These are phyloP conservation scores for Chironomus riparius DNA, from an alignment of 2,888 invertebrate species.

Conservation along the genomic window DNA sequence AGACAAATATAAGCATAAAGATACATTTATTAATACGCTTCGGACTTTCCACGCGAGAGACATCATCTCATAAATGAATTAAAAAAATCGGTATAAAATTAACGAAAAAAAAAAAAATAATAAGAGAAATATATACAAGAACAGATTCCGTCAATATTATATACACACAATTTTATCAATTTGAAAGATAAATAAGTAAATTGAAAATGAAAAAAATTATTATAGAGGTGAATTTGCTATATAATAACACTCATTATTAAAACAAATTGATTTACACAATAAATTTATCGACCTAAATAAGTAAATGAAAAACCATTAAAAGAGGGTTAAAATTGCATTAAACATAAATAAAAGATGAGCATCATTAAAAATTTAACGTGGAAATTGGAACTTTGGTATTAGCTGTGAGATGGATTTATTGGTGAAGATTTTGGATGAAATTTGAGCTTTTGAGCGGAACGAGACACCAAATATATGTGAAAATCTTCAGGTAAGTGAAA, in stretches of 20 bases:
- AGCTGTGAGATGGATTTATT: too few species aligned
- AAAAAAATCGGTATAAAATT: background rate
- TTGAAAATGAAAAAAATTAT: background rate
- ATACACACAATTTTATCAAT: slow-evolving; percentile 17
- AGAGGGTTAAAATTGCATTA: background rate
- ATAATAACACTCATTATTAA: background rate
- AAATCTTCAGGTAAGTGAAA: too few species aligned
- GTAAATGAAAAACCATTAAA: background rate
- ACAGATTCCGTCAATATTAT: slow-evolving; percentile 20
- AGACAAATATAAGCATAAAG: too few species aligned
- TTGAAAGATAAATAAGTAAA: background rate
- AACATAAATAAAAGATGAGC: background rate
- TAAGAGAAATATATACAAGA: slow-evolving; percentile 12
- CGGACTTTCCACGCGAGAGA: slow-evolving; percentile 4
- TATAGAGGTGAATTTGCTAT: background rate
- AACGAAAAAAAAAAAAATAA: background rate
- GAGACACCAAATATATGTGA: too few species aligned
- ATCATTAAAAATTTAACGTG: background rate
- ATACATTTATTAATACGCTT: background rate
- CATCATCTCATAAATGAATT: background rate
- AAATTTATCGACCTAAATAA: background rate
- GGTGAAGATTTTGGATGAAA: too few species aligned
- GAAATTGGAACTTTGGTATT: too few species aligned
- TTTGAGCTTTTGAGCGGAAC: too few species aligned
- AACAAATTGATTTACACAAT: slow-evolving; percentile 1